A percentile compares a stretch with the other conserved stretches of the same genome.
Evolutionary conservation across 1,140 invertebrate genomes (phyloP).

Genomic region (Drosophila burlai): DNA sequence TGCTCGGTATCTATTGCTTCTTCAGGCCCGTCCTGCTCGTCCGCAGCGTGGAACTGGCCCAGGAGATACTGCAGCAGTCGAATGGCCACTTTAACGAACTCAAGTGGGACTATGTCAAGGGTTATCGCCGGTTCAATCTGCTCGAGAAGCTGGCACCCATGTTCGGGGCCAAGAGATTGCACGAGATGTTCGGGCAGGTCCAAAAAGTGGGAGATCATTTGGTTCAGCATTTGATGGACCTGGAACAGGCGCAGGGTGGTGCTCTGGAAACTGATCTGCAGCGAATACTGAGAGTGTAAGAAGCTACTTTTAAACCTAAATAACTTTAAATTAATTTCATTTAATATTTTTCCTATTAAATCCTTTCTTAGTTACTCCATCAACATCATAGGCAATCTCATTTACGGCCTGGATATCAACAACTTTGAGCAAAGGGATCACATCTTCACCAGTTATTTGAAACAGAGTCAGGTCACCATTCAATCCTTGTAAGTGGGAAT

Average conservation of each 20-base stretch:
- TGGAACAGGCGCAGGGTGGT: not conserved
- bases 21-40: conserved; percentile 73
- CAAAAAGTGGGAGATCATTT: conserved; percentile 66
- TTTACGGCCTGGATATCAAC: conserved; percentile 75
- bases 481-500: conserved; percentile 67
- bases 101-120: conserved; percentile 74
- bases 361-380: conserved; percentile 58
- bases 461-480: conserved; percentile 23
- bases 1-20: conserved; percentile 75
- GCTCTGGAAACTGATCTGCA: conserved; percentile 62
- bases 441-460: conserved; percentile 61
- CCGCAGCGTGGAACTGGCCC: conserved; percentile 66
- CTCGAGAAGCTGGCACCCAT: conserved; percentile 73
- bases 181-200: conserved; percentile 62
- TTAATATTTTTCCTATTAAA: not conserved
- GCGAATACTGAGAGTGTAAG: conserved; percentile 72
- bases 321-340: no score
- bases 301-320: not conserved
- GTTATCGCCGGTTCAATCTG: conserved; percentile 70
- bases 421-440: conserved; percentile 72
- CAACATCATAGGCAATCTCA: conserved; percentile 71
- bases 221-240: conserved; percentile 48
- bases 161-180: conserved; percentile 45
- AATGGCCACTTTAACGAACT: conserved; percentile 65
- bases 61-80: conserved; percentile 61